Conservation (phyloP, 2,797 vertebrate species). For the Tadarida brasiliensis region DNA sequence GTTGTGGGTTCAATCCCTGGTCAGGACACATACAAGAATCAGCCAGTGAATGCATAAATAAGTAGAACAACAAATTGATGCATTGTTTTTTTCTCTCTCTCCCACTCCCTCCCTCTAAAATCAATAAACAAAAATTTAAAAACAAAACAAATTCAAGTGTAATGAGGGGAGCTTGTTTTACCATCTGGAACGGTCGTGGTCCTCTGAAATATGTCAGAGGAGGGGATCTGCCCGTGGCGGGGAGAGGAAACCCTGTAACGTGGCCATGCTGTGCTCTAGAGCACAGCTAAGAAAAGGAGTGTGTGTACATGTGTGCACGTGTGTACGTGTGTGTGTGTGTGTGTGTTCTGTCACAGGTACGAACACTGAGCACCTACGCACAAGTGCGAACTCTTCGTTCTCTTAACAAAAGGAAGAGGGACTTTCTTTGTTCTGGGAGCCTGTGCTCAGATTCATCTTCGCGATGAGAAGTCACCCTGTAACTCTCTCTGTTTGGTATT, state of each 20-base stretch:
- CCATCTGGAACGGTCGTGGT: constrained; percentile 71
- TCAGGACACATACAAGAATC: too few relatives aligned
- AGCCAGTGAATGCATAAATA: too few relatives aligned
- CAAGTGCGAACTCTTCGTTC: not conserved
- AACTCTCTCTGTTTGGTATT: not conserved
- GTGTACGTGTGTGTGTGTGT: not conserved
- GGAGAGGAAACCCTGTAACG: constrained; percentile 66
- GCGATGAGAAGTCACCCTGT: not conserved
- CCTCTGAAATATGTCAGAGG: constrained; percentile 75
- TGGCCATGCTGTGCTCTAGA: not conserved
- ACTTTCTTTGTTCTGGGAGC: not conserved
- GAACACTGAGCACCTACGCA: constrained; percentile 65
- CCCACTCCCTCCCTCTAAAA: too few relatives aligned
- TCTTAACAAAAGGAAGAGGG: not conserved
- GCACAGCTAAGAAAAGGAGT: not conserved
- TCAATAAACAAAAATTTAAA: too few relatives aligned
- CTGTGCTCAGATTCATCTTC: not conserved
- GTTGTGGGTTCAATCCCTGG: too few relatives aligned
- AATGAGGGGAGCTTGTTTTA: constrained; percentile 78
- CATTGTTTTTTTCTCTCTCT: too few relatives aligned
- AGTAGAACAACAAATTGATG: too few relatives aligned
- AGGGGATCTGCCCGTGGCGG: not conserved
- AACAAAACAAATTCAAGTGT: constrained; percentile 10
- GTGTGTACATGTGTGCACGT: not conserved
- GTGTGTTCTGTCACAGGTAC: constrained; percentile 38